A percentile compares a stretch with the other conserved stretches of the same genome.
Evolutionary conservation across 2,888 invertebrate species (phyloP).

Genomic region (Nemotelus nigrinus): DNA sequence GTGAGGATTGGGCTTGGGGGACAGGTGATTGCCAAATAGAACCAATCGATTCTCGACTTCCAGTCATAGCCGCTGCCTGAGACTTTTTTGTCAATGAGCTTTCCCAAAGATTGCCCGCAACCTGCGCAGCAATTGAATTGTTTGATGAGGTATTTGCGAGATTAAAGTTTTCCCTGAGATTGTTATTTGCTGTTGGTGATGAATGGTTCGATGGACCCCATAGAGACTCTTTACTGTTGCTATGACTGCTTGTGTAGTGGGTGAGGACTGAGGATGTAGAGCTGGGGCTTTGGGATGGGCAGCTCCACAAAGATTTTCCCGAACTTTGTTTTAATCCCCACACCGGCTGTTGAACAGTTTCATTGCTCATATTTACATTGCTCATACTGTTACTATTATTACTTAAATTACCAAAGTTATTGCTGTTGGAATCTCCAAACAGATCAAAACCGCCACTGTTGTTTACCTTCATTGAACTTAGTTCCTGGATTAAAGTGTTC

Average conservation of each 20-base stretch:
- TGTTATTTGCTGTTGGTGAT: constrained; percentile 61
- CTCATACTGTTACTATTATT: constrained; percentile 51
- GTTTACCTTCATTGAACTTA: constrained; percentile 56
- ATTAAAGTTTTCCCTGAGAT: constrained; percentile 59
- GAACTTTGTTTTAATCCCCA: constrained; percentile 43
- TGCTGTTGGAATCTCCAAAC: constrained; percentile 56
- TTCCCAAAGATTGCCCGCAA: constrained; percentile 53
- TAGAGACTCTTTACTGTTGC: constrained; percentile 63
- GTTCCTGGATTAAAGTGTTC: constrained; percentile 57
- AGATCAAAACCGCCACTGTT: constrained; percentile 53
- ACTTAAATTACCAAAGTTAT: constrained; percentile 51
- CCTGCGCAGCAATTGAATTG: constrained; percentile 42
- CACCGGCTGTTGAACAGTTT: constrained; percentile 55
- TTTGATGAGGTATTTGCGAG: constrained; percentile 54
- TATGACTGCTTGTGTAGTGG: constrained; percentile 57
- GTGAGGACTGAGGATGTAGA: constrained; percentile 54
- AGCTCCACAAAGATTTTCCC: constrained; percentile 61
- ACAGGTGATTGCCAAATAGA: constrained; percentile 52
- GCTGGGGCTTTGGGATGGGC: constrained; percentile 60
- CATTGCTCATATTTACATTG: constrained; percentile 54
- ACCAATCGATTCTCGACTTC: constrained; percentile 51
- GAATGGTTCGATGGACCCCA: constrained; percentile 61
- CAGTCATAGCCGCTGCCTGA: constrained; percentile 49
- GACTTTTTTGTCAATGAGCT: constrained; percentile 53
- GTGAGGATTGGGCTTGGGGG: constrained; percentile 45